A percentile compares a stretch with the other conserved stretches of the same genome.
Evolutionary conservation across 2,113 vertebrate species (phyloP).

Genomic region (Urocitellus parryii): DNA sequence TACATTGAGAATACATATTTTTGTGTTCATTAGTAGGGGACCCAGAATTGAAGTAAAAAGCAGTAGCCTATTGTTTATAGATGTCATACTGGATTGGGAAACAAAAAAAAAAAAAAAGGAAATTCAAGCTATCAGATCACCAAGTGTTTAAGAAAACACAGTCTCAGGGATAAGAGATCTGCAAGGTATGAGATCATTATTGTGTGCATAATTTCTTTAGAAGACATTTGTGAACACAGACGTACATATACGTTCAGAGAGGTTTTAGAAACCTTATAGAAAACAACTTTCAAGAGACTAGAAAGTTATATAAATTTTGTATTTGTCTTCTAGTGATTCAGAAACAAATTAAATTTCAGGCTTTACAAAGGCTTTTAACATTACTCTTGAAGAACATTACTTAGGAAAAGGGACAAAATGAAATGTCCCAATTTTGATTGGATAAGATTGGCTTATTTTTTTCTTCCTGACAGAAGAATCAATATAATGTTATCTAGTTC

Average conservation of each 20-base stretch:
- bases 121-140: neutral
- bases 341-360: neutral
- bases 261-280: neutral
- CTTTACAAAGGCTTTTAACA: neutral
- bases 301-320: neutral
- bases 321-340: neutral
- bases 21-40: neutral
- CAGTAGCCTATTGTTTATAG: neutral
- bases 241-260: neutral
- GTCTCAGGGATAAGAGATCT: neutral
- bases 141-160: neutral
- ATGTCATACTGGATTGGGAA: neutral
- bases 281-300: neutral
- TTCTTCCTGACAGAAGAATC: neutral
- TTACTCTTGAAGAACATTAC: neutral
- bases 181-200: neutral
- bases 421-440: neutral
- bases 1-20: neutral
- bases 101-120: neutral
- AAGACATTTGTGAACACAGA: neutral
- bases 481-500: neutral
- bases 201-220: neutral
- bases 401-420: neutral
- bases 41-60: neutral
- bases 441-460: neutral